These are phyloP conservation scores for Neoitamus cyanurus DNA, from an alignment of 2,888 invertebrate species.

Conservation along the genomic window DNA sequence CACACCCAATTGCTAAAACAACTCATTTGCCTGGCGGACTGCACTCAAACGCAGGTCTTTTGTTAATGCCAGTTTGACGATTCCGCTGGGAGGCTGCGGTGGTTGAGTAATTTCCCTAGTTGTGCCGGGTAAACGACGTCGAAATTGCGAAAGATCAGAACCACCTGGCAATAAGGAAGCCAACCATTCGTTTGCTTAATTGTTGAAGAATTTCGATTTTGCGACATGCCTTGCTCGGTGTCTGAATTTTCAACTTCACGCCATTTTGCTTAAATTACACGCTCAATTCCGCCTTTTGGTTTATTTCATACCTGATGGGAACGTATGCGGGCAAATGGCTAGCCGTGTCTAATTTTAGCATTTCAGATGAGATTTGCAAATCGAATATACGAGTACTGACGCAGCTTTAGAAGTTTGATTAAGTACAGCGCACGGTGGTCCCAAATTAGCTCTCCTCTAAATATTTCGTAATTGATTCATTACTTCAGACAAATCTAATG, in stretches of 20 bases:
- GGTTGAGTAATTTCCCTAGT: background rate
- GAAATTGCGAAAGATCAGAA: background rate
- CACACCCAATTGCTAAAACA: background rate
- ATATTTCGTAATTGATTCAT: too few relatives aligned
- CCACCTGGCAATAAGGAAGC: background rate
- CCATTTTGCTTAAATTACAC: background rate
- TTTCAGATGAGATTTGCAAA: background rate
- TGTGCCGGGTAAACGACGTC: background rate
- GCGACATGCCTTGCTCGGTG: background rate
- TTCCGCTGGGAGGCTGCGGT: background rate
- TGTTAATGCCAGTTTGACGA: conserved; percentile 1
- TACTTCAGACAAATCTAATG: too few relatives aligned
- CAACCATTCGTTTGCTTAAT: background rate
- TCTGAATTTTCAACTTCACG: background rate
- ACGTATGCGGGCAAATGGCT: too few relatives aligned
- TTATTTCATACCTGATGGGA: background rate
- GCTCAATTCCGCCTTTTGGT: background rate
- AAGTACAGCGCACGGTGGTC: too few relatives aligned
- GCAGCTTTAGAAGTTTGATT: background rate
- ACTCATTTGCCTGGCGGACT: background rate
- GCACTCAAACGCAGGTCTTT: background rate
- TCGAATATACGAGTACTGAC: background rate
- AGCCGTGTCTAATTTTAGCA: background rate
- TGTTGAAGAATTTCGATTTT: background rate
- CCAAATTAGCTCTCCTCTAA: too few relatives aligned